Percentiles rank a stretch among this genome's conserved stretches.
Evolutionary conservation across 1,140 invertebrate genomes (phyloP).

Genomic region (Drosophila ercepeae): DNA sequence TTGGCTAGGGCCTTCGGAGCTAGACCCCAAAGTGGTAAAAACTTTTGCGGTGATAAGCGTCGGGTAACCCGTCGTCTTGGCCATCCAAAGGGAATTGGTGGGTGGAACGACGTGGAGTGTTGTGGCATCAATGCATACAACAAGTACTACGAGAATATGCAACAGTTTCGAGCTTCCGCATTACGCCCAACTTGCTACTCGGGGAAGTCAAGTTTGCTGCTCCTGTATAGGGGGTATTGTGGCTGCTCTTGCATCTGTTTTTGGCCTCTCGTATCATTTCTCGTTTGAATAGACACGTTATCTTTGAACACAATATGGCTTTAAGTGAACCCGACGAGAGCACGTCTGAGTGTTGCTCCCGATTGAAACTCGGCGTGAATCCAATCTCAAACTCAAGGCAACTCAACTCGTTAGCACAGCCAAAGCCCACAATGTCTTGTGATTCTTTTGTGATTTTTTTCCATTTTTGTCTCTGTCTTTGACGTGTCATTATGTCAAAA

Average conservation of each 20-base stretch:
- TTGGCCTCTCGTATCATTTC: conserved; percentile 70
- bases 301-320: conserved; percentile 76
- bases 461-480: conserved; percentile 11
- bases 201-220: conserved; percentile 42
- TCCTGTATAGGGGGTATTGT: conserved; percentile 13
- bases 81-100: background rate
- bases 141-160: conserved; percentile 44
- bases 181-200: conserved; percentile 68
- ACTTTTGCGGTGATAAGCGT: conserved; percentile 78
- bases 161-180: conserved; percentile 65
- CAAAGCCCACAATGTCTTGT: conserved; percentile 37
- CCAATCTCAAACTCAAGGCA: conserved; percentile 10
- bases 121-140: conserved; percentile 43
- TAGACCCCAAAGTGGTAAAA: conserved; percentile 66
- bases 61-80: conserved; percentile 13
- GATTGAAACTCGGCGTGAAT: background rate
- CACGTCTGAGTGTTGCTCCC: conserved; percentile 49
- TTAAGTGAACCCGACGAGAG: conserved; percentile 56
- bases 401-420: conserved; percentile 48
- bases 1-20: conserved; percentile 11
- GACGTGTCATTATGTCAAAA: conserved; percentile 68
- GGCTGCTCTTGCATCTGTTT: conserved; percentile 35
- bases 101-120: background rate
- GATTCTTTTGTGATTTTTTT: conserved; percentile 49
- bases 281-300: conserved; percentile 80